Base-by-base conservation (phyloP, 37 sponge, comb jelly and placozoan species). In the Aplysina aerophoba region DNA sequence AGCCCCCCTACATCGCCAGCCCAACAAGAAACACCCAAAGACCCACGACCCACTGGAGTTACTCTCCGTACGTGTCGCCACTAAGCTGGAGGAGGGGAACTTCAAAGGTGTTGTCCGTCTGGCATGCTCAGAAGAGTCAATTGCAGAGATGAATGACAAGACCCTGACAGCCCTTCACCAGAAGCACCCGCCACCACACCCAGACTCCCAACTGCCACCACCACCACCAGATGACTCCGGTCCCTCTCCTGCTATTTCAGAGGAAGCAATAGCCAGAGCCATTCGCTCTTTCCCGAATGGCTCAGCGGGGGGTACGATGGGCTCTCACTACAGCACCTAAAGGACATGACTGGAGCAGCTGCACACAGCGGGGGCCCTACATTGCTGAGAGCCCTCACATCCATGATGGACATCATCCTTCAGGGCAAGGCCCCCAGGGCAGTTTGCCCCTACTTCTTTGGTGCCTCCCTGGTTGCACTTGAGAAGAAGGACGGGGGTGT, bases 371-470 rank as follows among this genome's bases (percentile, higher is more conserved):
- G 64, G n/a, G 27, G 64, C 27, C 27, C 64, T 28, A 13, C 27
- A 27, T 27, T 62, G 27, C 12, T 62, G 64, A 28, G 25, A 27
- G 64, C 64, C n/a, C 64, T 62, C 25, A 28, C 64, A n/a, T 8
- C 64, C 11, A 4, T 62, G 64, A 6, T 4, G 6, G 12, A 72
- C 12, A 30, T 72, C 38, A 22, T 72, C 27, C 64, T 63, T 63
- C 4, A 63, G 27, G 64, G 64, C 8, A 63, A 72, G 27, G 12
- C 5, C 34, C 37, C 73, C 21, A 30, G 21, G 73, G 34, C 73
- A 30, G 38, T 72, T 6, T 35, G 73, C 21, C 73, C 73, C 34
- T 34, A 17, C 27, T 72, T 72, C 73, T 72, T 72, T 72, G 73
- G 73, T 28, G 73, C 73, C 37, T 36, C 21, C 12, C 73, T 72